phyloP scores from a whole-genome alignment of 2,797 vertebrate genomes.

The Podarcis siculus region DNA sequence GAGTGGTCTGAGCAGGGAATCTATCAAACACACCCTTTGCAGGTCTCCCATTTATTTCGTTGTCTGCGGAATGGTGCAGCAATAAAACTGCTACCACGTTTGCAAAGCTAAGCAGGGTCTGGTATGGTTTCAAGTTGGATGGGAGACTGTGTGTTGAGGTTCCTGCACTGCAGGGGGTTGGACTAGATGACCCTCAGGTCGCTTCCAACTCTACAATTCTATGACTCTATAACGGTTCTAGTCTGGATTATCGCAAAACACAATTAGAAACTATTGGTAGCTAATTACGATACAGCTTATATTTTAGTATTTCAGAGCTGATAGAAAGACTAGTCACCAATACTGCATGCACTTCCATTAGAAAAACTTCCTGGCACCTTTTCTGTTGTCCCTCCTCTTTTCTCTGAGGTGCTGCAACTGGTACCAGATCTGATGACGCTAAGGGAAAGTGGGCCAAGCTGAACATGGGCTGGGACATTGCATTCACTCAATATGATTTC shows the following conservation, averaged over 20 bases:
- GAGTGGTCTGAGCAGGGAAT: too few species aligned
- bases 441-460: background rate
- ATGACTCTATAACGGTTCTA: too few species aligned
- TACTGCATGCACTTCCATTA: background rate
- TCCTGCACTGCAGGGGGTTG: too few species aligned
- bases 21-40: too few species aligned
- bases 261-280: background rate
- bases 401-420: conserved; percentile 43
- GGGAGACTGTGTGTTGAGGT: too few species aligned
- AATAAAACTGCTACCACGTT: too few species aligned
- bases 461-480: background rate
- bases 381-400: background rate
- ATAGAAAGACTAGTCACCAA: background rate
- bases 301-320: background rate
- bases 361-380: background rate
- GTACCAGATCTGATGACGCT: conserved; percentile 28
- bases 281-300: background rate
- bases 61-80: too few species aligned
- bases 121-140: too few species aligned
- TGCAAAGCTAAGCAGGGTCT: too few species aligned
- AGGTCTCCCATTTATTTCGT: too few species aligned
- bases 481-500: background rate
- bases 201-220: too few species aligned
- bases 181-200: too few species aligned
- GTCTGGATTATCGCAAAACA: background rate